A percentile compares a stretch with the other conserved stretches of the same genome.
These are phyloP conservation scores for Thymelicus sylvestris DNA, from an alignment of 2,888 invertebrate genomes.

Conservation along the genomic window DNA sequence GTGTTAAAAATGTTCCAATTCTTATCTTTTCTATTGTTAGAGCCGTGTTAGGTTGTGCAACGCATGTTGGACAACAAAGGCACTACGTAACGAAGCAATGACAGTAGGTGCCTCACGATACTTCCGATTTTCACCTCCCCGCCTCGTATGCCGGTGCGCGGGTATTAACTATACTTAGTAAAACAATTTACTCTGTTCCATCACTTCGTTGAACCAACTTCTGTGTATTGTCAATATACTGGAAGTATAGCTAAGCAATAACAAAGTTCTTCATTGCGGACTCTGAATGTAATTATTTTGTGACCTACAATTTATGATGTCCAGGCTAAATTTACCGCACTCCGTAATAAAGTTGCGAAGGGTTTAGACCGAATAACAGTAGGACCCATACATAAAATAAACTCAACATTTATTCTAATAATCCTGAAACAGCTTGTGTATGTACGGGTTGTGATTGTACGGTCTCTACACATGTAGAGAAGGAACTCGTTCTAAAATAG, in stretches of 20 bases:
- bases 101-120: neutral
- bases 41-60: neutral
- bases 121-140: neutral
- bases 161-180: neutral
- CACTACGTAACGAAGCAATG: neutral
- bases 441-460: neutral
- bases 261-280: constrained; percentile 33
- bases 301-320: constrained; percentile 29
- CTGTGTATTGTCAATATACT: constrained; percentile 8
- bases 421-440: neutral
- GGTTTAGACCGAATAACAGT: constrained; percentile 20
- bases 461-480: neutral
- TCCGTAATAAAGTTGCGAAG: constrained; percentile 22
- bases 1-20: constrained; percentile 9
- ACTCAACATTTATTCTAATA: constrained; percentile 3
- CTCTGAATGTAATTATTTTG: constrained; percentile 32
- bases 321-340: constrained; percentile 24
- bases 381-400: constrained; percentile 11
- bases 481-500: no score
- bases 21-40: neutral
- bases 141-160: neutral
- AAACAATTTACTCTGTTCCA: constrained; percentile 2
- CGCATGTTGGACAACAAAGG: neutral
- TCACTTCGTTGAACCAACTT: constrained; percentile 12
- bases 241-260: constrained; percentile 26